A percentile compares a stretch with the other conserved stretches of the same genome.
phyloP scores from a whole-genome alignment of 1,140 invertebrate genomes.

The Tetranychus cinnabarinus region DNA sequence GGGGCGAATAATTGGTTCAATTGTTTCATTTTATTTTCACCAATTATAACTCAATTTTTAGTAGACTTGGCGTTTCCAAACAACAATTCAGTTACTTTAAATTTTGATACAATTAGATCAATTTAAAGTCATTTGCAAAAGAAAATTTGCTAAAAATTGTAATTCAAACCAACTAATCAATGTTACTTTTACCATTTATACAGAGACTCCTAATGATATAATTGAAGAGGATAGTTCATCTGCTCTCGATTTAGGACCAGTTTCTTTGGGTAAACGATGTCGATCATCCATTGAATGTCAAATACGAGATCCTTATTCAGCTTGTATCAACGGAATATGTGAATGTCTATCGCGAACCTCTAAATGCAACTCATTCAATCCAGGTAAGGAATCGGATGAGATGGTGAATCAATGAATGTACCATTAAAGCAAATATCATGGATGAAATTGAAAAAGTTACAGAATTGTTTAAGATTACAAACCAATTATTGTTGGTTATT shows the following conservation, averaged over 20 bases:
- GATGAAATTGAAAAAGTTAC: neutral
- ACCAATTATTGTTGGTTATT: neutral
- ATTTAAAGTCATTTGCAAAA: too few relatives aligned
- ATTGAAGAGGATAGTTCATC: neutral
- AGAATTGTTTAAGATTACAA: neutral
- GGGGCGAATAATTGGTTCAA: too few relatives aligned
- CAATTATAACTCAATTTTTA: too few relatives aligned
- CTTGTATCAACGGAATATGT: conserved; percentile 48
- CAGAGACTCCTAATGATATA: neutral
- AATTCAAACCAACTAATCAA: too few relatives aligned
- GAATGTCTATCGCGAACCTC: conserved; percentile 37
- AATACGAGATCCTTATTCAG: conserved; percentile 44
- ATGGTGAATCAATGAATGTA: too few relatives aligned
- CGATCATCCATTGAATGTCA: conserved; percentile 48
- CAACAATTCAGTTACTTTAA: too few relatives aligned
- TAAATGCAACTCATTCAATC: conserved; percentile 39
- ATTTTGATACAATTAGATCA: too few relatives aligned
- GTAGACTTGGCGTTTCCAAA: too few relatives aligned
- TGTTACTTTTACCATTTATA: too few relatives aligned
- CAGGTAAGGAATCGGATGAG: conserved; percentile 13
- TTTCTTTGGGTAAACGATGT: conserved; percentile 49
- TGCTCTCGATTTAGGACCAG: conserved; percentile 18
- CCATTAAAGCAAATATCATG: too few relatives aligned
- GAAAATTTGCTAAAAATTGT: too few relatives aligned
- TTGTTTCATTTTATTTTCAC: too few relatives aligned